Evolutionary conservation across 2,113 vertebrate species (phyloP), one percentile per base, ranked within the genome.

Genomic region (Coptodon bakossiorum): DNA sequence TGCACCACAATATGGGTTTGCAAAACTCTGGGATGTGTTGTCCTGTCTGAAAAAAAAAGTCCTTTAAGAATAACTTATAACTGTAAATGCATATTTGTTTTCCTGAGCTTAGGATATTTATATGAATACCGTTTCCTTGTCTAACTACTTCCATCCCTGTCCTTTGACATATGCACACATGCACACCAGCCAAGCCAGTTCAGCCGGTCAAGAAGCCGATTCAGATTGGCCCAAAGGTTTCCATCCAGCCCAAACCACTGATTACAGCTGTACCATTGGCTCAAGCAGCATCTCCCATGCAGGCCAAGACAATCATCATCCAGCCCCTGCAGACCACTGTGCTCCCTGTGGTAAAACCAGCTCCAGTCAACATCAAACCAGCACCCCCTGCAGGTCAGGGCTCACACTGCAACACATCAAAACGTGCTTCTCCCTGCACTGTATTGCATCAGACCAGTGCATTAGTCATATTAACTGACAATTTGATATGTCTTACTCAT

Each of bases 281-380:
- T 88, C 97, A 94, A 45, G 68, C 96, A 19, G 91, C 94, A 73
- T 71, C 97, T 40, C 84, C 95, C 3, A 92, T 98, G 84, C 96
- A 97, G 81, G 90, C 97, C 14, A 99, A 99, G 95, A 96, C 98
- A 50, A 98, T 99, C 91, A 97, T 99, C 94, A 97, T 99, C 86
- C 98, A 98, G 94, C 96, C 98, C 5, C 86, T 99, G 63, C 97
- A 98, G 85, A 94, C 97, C 0, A 91, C 97, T 0, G 92, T 98
- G 29, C 71, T 98, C 86, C 97, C 97, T 1, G 61, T 98, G 86
- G 91, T 97, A 40, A 99, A 98, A 93, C 96, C 96, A 53, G 91
- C 96, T 2, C 97, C 97, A 0, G 89, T 98, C 87, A 96, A 95
- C 50, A 97, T 99, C 83, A 98, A 98, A 82, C 97, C 97, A 79